Evolutionary conservation across 2,113 vertebrate species (phyloP).

Genomic region (Epinephelus moara): DNA sequence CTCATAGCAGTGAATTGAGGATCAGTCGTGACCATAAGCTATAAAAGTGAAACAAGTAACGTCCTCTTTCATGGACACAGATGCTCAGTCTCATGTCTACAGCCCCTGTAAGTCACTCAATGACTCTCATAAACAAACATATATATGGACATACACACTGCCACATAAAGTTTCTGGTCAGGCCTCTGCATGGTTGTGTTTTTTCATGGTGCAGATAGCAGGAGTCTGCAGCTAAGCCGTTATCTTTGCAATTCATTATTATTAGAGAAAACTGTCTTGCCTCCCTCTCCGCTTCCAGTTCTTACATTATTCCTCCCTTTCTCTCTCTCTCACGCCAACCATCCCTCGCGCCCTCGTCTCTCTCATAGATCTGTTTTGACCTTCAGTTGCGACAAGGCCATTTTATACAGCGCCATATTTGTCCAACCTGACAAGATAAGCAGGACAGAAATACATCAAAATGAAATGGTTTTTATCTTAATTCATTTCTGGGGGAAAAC

Average conservation of each 20-base stretch:
- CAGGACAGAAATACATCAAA: conserved; percentile 68
- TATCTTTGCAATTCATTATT: conserved; percentile 77
- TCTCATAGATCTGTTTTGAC: conserved; percentile 72
- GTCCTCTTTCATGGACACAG: background rate
- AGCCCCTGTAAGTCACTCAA: background rate
- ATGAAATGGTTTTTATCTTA: conserved; percentile 69
- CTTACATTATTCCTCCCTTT: conserved; percentile 33
- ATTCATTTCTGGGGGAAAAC: conserved; percentile 51
- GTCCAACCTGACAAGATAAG: conserved; percentile 78
- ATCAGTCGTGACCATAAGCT: background rate
- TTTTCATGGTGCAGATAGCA: conserved; percentile 63
- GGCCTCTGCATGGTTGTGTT: conserved; percentile 25
- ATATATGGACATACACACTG: background rate
- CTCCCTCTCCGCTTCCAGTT: conserved; percentile 37
- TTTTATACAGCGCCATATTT: conserved; percentile 72
- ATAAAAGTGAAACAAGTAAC: background rate
- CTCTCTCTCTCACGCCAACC: conserved; percentile 14
- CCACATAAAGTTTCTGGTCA: conserved; percentile 53
- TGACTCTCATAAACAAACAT: background rate
- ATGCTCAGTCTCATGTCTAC: background rate
- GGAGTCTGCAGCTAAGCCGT: conserved; percentile 53
- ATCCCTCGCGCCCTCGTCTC: background rate
- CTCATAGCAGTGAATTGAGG: background rate
- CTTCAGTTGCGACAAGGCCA: conserved; percentile 74
- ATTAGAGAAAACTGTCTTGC: conserved; percentile 56